Percentiles rank a stretch among this genome's conserved stretches.
Conservation (phyloP, 2,888 invertebrate species). For the Lysandra bellargus region DNA sequence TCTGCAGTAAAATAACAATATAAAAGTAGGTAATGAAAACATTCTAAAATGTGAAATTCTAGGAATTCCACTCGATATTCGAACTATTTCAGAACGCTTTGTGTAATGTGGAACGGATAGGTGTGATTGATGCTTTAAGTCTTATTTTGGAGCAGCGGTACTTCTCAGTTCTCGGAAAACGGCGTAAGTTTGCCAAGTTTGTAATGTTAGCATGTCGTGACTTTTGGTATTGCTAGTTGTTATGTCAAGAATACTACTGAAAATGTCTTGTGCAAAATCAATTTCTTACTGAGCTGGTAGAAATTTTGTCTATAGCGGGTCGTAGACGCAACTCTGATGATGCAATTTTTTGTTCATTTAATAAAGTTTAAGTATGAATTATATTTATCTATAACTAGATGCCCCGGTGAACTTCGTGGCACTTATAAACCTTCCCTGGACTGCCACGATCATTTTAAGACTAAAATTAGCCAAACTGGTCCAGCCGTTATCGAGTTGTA, state of each 20-base stretch:
- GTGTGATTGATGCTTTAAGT: slow-evolving; percentile 1
- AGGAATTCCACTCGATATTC: neutral
- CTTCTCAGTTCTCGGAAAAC: neutral
- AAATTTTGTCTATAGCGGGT: too few relatives aligned
- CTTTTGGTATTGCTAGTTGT: neutral
- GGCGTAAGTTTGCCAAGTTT: slow-evolving; percentile 9
- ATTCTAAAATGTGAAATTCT: neutral
- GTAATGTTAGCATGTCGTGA: neutral
- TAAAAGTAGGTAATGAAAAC: too few relatives aligned
- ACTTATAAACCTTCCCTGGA: too few relatives aligned
- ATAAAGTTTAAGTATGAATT: too few relatives aligned
- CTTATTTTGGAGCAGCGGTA: neutral
- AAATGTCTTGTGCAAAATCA: neutral
- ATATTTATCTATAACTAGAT: too few relatives aligned
- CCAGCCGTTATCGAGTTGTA: too few relatives aligned
- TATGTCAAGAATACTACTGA: neutral
- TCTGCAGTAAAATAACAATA: too few relatives aligned
- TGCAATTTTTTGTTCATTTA: too few relatives aligned
- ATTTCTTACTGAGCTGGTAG: neutral
- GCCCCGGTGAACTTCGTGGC: too few relatives aligned
- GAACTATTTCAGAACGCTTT: neutral
- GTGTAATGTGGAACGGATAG: slow-evolving; percentile 3
- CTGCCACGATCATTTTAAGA: too few relatives aligned
- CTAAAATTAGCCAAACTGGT: too few relatives aligned
- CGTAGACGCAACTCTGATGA: too few relatives aligned